phyloP scores from a whole-genome alignment of 2,113 vertebrate species.

The Ictidomys tridecemlineatus region DNA sequence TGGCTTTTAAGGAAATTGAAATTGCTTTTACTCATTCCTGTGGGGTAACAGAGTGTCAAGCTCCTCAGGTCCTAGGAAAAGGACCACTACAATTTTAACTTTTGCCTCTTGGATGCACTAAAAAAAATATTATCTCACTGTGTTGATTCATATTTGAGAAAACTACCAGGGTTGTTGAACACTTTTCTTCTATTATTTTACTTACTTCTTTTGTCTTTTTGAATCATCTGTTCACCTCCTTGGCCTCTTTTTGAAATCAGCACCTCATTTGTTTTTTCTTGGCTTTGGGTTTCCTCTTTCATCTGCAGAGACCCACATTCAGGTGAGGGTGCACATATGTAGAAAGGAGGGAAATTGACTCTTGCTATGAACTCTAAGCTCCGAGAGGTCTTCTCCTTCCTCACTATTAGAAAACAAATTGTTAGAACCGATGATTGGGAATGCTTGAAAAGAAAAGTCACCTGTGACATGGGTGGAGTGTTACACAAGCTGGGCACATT shows the following conservation, averaged over 20 bases:
- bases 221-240: neutral
- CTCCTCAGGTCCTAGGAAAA: neutral
- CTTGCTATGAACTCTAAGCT: neutral
- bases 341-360: neutral
- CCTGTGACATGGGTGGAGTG: slow-evolving; percentile 67
- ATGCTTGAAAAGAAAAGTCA: slow-evolving; percentile 75
- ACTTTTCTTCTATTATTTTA: neutral
- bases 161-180: neutral
- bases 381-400: neutral
- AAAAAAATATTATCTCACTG: neutral
- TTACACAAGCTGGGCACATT: slow-evolving; percentile 70
- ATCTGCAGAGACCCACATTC: neutral
- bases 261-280: neutral
- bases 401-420: slow-evolving; percentile 71
- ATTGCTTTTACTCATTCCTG: neutral
- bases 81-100: neutral
- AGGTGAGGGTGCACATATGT: neutral
- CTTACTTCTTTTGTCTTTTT: neutral
- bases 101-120: neutral
- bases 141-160: neutral
- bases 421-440: neutral
- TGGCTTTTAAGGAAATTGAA: neutral
- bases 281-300: neutral
- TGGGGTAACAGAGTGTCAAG: neutral
- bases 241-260: neutral